Base-by-base conservation (phyloP, 2,888 invertebrate genomes). In the Acleris emargana region DNA sequence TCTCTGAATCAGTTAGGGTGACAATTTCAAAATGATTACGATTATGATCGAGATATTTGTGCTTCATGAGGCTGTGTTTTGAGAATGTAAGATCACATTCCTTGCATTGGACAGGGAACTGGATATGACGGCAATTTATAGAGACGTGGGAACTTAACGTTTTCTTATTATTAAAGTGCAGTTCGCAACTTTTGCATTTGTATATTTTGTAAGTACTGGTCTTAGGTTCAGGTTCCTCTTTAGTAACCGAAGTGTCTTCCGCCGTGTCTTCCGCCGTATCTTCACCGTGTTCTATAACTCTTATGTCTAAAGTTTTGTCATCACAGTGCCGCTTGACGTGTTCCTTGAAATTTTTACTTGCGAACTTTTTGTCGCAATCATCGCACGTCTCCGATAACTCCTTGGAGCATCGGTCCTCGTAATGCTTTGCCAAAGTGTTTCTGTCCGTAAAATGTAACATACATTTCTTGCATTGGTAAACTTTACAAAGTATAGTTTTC, bases 11-110 rank as follows among this genome's bases (percentile, higher is more conserved):
- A 16, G 45, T 45, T 16, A 45, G 17, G 16, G 45, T 45, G 17
- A 45, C 17, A 45, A 45, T 45, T 6, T 45, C 45, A 45, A 45
- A 45, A 17, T 16, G 1, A 17, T 17, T 17, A 7, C 17, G 16
- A 2, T 16, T 16, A 17, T 45, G 45, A 20, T 72, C 70, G 9
- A 64, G n/a, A 7, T 7, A 16, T 18, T 18, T 11, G 51, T 72
- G 71, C 6, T 52, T 51, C 0, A 0, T 1, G 2, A 68, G 17
- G 5, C 64, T 61, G 5, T 32, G 3, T 7, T 11, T 17, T 22
- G 57, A 61, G 43, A 71, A 70, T 5, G 2, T 3, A 1, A 62
- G 20, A n/a, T 70, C 61, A 49, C 78, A 79, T 16, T 53, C 9
- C 0, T 57, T 16, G 58, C 78, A 79, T 18, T 62, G 63, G 22